Evolutionary conservation across 2,113 vertebrate species (phyloP), one percentile per base, ranked within the genome.

Genomic region (Hypocryptadius cinnamomeus): DNA sequence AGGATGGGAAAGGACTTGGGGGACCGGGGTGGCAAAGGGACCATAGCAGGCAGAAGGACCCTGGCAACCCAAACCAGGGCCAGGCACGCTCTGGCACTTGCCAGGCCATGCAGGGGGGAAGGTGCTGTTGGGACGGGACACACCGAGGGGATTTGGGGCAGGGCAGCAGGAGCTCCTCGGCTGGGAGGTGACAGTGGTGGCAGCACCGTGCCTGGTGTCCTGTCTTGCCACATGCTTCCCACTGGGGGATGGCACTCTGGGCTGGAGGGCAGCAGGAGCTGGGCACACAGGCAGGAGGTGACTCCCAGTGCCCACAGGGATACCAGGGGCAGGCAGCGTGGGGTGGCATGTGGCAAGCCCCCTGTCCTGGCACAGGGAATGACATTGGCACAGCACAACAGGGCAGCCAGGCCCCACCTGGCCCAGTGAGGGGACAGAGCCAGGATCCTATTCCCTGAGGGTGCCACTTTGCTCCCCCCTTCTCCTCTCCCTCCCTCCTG

Each of bases 51-150:
- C 51, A 40, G n/a, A 17, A 74, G 22, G 74, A 63, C 27, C 30
- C 44, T 1, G 6, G 31, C 16, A 71, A 12, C 61, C 28, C 28
- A 66, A 22, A 50, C 2, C 7, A 13, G 39, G 35, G 10, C 37
- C 12, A 8, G 56, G 42, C 25, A 63, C 2, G 1, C 39, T 5
- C 21, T 50, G 39, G 33, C 23, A 14, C 48, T 40, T 24, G 1
- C 12, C 0, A 0, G 30, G 42, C 50, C 2, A 1, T 13, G 4
- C 1, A 13, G 5, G 22, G 27, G 37, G 31, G 31, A 51, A 70
- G 59, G 35, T 7, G 56, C 35, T 3, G 5, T 15, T 12, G 39
- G 60, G 23, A 11, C 59, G 77, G 91, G 54, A 8, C 2, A 2
- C 42, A 11, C 6, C 7, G 5, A 2, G 22, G 9, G 7, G 7